phyloP scores from a whole-genome alignment of 1,140 invertebrate genomes.

The Tenebrio molitor region DNA sequence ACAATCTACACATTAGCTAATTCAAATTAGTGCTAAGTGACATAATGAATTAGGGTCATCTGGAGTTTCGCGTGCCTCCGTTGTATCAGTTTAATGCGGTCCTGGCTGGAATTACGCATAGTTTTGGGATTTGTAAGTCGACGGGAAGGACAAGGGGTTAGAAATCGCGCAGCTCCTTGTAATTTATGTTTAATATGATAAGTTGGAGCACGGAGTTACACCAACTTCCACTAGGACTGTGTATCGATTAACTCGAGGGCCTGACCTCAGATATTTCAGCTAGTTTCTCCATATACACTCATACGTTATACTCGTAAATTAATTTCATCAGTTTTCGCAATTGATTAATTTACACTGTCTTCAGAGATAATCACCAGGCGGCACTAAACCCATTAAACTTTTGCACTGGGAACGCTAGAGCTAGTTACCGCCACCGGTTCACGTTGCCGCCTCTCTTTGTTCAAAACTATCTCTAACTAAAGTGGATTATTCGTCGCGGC shows the following conservation, averaged over 20 bases:
- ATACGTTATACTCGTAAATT: constrained; percentile 29
- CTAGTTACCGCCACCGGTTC: background rate
- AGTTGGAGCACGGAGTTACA: constrained; percentile 24
- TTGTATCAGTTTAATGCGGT: constrained; percentile 39
- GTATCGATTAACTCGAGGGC: constrained; percentile 33
- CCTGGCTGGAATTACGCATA: constrained; percentile 33
- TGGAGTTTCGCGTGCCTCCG: constrained; percentile 25
- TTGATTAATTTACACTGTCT: constrained; percentile 24
- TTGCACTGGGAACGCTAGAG: background rate
- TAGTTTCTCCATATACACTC: constrained; percentile 21
- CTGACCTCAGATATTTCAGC: constrained; percentile 37
- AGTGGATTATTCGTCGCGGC: background rate
- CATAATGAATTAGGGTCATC: constrained; percentile 37
- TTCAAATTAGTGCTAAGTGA: constrained; percentile 36
- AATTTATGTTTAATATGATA: constrained; percentile 40
- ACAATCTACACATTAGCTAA: constrained; percentile 28
- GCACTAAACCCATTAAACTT: constrained; percentile 11
- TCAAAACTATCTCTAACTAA: too few relatives aligned
- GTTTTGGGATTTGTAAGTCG: constrained; percentile 38
- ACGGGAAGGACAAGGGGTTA: constrained; percentile 35
- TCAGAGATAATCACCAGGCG: constrained; percentile 15
- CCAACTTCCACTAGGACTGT: constrained; percentile 30
- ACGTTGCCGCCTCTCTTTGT: too few relatives aligned
- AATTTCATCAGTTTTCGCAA: constrained; percentile 22
- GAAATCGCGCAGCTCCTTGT: constrained; percentile 28